These are phyloP conservation scores for Acrocera orbiculus DNA, from an alignment of 2,888 invertebrate species.

Conservation along the genomic window DNA sequence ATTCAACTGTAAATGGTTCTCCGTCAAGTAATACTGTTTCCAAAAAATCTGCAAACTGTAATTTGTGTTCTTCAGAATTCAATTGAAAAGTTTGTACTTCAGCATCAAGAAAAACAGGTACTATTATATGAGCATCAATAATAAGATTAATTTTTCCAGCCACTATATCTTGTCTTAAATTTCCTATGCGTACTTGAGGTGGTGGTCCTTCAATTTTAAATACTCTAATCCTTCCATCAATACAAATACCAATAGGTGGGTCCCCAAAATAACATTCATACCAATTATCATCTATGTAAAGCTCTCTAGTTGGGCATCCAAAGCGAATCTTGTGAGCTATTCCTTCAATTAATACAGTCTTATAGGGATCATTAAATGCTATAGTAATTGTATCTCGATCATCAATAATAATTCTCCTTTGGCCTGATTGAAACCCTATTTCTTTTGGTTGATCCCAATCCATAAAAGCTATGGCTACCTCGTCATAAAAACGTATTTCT, in stretches of 20 bases:
- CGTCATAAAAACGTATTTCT: constrained; percentile 68
- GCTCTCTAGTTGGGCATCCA: constrained; percentile 81
- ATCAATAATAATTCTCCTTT: constrained; percentile 54
- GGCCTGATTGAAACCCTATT: constrained; percentile 68
- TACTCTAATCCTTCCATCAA: constrained; percentile 58
- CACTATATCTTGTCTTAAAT: constrained; percentile 62
- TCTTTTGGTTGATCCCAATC: constrained; percentile 74
- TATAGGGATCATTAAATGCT: constrained; percentile 49
- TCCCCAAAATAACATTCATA: constrained; percentile 90
- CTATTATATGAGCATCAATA: constrained; percentile 59
- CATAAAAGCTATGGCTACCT: constrained; percentile 68
- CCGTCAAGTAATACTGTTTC: constrained; percentile 63
- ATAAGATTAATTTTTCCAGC: constrained; percentile 71
- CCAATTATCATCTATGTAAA: constrained; percentile 75
- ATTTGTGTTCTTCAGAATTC: constrained; percentile 50
- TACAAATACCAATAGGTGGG: constrained; percentile 59
- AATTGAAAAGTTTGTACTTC: constrained; percentile 64
- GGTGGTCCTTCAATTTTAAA: constrained; percentile 79
- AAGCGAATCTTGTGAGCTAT: constrained; percentile 61
- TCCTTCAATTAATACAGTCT: constrained; percentile 55
- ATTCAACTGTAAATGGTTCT: constrained; percentile 58
- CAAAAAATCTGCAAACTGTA: constrained; percentile 65
- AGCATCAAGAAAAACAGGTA: constrained; percentile 67
- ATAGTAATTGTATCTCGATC: constrained; percentile 51
- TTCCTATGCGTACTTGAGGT: constrained; percentile 85